phyloP scores from a whole-genome alignment of 2,797 vertebrate species.

The Echeneis naucrates region DNA sequence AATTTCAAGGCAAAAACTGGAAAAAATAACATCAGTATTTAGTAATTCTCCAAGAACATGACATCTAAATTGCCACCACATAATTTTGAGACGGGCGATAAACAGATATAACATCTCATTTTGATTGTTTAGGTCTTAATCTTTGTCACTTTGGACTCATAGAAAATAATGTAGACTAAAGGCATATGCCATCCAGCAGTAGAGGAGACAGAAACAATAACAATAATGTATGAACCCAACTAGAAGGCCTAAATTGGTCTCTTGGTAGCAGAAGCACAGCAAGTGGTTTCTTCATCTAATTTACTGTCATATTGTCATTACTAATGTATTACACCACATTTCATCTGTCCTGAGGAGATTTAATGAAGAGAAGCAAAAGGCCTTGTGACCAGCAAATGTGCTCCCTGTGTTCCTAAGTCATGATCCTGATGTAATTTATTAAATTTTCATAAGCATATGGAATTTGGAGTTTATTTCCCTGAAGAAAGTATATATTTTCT shows the following conservation, averaged over 20 bases:
- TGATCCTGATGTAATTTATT: neutral
- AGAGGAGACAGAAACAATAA: slow-evolving; percentile 10
- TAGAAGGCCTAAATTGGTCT: neutral
- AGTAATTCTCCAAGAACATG: neutral
- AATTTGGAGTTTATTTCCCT: neutral
- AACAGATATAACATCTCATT: slow-evolving; percentile 21
- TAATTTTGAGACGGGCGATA: neutral
- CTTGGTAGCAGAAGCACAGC: slow-evolving; percentile 11
- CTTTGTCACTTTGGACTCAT: neutral
- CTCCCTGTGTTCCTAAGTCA: slow-evolving; percentile 16
- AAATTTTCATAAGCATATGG: neutral
- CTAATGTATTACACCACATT: slow-evolving; percentile 29
- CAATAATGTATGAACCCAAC: slow-evolving; percentile 13
- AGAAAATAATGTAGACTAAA: slow-evolving; percentile 16
- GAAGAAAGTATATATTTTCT: neutral
- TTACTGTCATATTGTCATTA: slow-evolving; percentile 33
- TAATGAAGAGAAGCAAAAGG: slow-evolving; percentile 41
- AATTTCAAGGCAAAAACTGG: neutral
- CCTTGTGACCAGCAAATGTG: slow-evolving; percentile 47
- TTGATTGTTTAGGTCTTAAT: slow-evolving; percentile 4
- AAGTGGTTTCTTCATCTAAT: slow-evolving; percentile 12
- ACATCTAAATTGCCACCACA: neutral
- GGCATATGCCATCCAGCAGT: slow-evolving; percentile 6
- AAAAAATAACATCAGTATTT: neutral
- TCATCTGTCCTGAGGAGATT: slow-evolving; percentile 30